These are phyloP conservation scores for Sturnira hondurensis DNA, from an alignment of 2,113 vertebrate species.

Conservation along the genomic window DNA sequence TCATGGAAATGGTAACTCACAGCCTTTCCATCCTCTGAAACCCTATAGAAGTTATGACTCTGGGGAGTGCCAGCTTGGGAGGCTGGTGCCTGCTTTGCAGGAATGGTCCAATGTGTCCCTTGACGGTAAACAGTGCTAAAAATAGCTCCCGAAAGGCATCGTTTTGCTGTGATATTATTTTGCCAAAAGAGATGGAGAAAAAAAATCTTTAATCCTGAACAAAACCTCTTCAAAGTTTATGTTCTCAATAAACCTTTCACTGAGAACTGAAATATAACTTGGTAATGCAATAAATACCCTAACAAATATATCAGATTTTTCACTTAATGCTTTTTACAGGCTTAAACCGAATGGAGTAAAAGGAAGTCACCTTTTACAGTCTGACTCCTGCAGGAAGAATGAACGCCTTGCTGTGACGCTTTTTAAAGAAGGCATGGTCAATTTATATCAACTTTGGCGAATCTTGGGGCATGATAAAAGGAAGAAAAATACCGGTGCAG, in stretches of 20 bases:
- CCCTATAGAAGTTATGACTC: slow-evolving; percentile 45
- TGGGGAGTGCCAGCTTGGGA: slow-evolving; percentile 45
- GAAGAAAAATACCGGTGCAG: slow-evolving; percentile 71
- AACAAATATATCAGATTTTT: slow-evolving; percentile 88
- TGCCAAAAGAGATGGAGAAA: slow-evolving; percentile 71
- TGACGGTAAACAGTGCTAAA: slow-evolving; percentile 72
- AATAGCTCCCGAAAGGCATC: slow-evolving; percentile 74
- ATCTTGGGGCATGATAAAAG: slow-evolving; percentile 85
- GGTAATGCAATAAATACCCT: slow-evolving; percentile 83
- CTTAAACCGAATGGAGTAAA: slow-evolving; percentile 83
- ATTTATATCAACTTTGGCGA: slow-evolving; percentile 84
- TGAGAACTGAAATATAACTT: slow-evolving; percentile 84
- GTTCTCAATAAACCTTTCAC: slow-evolving; percentile 82
- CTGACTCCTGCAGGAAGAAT: slow-evolving; percentile 81
- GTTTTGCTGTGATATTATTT: slow-evolving; percentile 78
- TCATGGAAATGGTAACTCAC: slow-evolving; percentile 52
- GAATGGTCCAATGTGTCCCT: slow-evolving; percentile 24
- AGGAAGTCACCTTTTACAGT: slow-evolving; percentile 85
- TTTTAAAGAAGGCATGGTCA: slow-evolving; percentile 82
- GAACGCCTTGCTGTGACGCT: slow-evolving; percentile 79
- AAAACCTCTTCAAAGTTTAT: slow-evolving; percentile 82
- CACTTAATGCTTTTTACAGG: slow-evolving; percentile 87
- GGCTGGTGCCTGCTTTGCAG: background rate
- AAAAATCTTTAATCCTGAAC: slow-evolving; percentile 79
- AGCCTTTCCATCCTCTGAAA: slow-evolving; percentile 53